Conservation (phyloP, 2,888 invertebrate genomes). For the Pinctada fucata region DNA sequence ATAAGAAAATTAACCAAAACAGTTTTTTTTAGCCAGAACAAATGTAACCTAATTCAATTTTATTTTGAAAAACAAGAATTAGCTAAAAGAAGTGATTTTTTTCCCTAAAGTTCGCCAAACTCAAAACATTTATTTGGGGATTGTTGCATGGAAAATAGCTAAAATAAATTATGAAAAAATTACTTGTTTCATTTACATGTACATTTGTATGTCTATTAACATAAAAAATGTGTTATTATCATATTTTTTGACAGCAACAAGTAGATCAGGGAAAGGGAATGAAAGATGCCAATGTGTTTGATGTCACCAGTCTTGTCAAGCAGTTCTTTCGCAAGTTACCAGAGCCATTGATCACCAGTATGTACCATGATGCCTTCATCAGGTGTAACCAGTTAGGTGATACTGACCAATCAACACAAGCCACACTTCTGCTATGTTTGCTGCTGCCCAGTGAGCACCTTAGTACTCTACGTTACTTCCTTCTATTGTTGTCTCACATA, state of each 20-base stretch:
- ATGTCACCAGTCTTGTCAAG: slow-evolving; percentile 91
- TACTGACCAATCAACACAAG: slow-evolving; percentile 77
- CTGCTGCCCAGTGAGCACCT: slow-evolving; percentile 87
- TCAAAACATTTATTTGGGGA: no score
- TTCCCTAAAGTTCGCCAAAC: no score
- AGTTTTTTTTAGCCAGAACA: no score
- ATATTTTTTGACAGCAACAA: slow-evolving; percentile 79
- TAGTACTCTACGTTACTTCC: slow-evolving; percentile 83
- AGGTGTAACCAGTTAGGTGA: slow-evolving; percentile 75
- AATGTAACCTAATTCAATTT: no score
- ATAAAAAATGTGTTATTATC: background rate
- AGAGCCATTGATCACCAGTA: slow-evolving; percentile 87
- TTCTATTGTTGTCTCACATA: slow-evolving; percentile 85
- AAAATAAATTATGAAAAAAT: no score
- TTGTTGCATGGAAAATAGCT: no score
- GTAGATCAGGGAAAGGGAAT: slow-evolving; percentile 86
- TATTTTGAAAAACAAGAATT: no score
- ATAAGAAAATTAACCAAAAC: no score
- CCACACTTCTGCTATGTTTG: slow-evolving; percentile 83
- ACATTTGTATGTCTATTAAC: background rate
- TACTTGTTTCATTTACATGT: background rate
- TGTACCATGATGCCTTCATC: slow-evolving; percentile 87
- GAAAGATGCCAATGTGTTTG: slow-evolving; percentile 85
- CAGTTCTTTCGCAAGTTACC: slow-evolving; percentile 90
- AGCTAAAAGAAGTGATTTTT: no score